phyloP scores from a whole-genome alignment of 2,113 vertebrate genomes.

The Fregata magnificens region DNA sequence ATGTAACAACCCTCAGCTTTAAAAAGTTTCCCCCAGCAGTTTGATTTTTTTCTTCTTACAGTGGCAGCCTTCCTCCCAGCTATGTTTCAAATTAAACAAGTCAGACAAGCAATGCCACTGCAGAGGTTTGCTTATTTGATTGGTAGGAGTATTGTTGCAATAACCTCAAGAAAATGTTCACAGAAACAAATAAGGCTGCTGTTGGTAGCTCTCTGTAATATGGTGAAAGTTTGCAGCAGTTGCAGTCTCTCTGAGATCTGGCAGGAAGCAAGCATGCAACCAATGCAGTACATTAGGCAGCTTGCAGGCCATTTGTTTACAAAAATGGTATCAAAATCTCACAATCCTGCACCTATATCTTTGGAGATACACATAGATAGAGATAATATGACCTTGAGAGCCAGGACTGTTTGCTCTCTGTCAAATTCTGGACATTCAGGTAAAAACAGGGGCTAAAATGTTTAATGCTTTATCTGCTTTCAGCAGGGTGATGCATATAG shows the following conservation, averaged over 20 bases:
- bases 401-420: neutral
- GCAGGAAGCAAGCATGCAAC: neutral
- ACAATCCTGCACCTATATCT: neutral
- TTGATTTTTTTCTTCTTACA: neutral
- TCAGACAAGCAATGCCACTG: neutral
- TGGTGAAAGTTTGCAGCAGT: neutral
- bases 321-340: neutral
- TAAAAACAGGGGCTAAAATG: neutral
- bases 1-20: neutral
- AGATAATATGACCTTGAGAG: neutral
- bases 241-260: neutral
- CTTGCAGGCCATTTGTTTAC: neutral
- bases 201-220: neutral
- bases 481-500: neutral
- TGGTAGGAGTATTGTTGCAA: neutral
- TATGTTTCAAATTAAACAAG: neutral
- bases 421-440: neutral
- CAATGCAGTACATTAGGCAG: neutral
- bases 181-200: neutral
- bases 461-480: neutral
- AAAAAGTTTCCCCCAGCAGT: neutral
- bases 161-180: neutral
- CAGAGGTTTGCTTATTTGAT: neutral
- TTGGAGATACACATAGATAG: neutral
- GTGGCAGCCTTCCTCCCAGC: neutral